phyloP scores from a whole-genome alignment of 1,140 invertebrate species.

The Drosophila orosa region DNA sequence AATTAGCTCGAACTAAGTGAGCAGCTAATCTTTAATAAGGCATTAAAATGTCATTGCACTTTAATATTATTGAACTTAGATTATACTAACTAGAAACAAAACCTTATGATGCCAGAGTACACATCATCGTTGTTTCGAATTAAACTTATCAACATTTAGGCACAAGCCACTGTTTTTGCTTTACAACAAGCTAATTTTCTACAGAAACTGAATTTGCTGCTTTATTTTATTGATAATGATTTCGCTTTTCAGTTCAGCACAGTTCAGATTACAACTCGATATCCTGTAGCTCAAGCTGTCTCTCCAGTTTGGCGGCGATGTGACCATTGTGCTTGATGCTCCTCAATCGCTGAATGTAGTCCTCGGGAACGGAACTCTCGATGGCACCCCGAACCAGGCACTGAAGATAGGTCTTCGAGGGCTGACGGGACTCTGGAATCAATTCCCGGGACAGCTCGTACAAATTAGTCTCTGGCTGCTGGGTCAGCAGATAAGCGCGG shows the following conservation, averaged over 20 bases:
- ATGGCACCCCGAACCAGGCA: conserved; percentile 74
- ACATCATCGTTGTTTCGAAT: not conserved
- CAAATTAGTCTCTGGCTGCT: conserved; percentile 59
- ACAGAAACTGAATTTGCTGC: not conserved
- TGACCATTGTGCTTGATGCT: conserved; percentile 66
- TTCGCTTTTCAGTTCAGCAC: not conserved
- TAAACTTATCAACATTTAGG: no score
- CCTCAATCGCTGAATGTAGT: conserved; percentile 56
- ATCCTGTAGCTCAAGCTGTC: conserved; percentile 43
- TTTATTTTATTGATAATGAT: not conserved
- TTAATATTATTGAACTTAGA: not conserved
- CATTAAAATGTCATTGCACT: not conserved
- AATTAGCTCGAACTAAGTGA: not conserved
- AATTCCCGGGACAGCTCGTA: conserved; percentile 33
- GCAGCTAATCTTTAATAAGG: not conserved
- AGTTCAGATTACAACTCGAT: conserved; percentile 12
- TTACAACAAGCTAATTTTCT: not conserved
- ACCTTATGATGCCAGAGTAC: no score
- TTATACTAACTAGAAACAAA: not conserved
- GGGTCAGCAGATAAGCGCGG: conserved; percentile 56
- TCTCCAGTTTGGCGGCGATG: conserved; percentile 37
- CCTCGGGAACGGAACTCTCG: conserved; percentile 62
- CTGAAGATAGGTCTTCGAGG: conserved; percentile 74
- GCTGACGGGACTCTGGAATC: conserved; percentile 45
- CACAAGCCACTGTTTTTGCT: not conserved